Base-by-base conservation (phyloP, 2,888 invertebrate species). In the Phrixothrix hirtus region DNA sequence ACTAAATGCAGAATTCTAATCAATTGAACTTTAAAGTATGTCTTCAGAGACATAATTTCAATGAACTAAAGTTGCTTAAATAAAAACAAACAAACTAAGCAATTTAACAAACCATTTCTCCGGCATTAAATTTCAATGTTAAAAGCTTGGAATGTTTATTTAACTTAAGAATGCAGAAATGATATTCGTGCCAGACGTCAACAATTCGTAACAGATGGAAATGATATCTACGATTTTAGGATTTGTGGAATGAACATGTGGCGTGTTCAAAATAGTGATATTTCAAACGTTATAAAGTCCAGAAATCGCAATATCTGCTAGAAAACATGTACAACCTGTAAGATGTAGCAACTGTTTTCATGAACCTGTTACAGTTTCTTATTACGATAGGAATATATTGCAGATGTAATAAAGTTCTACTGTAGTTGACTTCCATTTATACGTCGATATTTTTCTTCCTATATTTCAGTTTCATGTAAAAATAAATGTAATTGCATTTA, bases 181-280 rank as follows among this genome's bases (percentile, higher is more conserved):
- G 31, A 47, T 26, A 14, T 38, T 35, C 38, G 27, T 39, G 26
- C 31, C 14, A 39, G 31, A 31, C 26, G 38, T 38, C 32, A 39
- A 47, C 41, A 41, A 14, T 13, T 5, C 14, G 47, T 34, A 47
- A 38, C 49, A 50, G 42, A 50, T 50, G 42, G 17, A 25, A 37
- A 38, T 26, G 37, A 50, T 50, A 36, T 43, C 36, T 50, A 30
- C 36, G 35, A 41, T 48, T 38, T 37, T 37, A 34, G 43, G 64
- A 67, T 66, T 66, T 67, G 65, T 62, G 58, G 64, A 65, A 64
- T 59, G 64, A 66, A 66, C 68, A 67, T 62, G 65, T 66, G 68
- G 67, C 59, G 61, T 58, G 60, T 55, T 60, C 64, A 59, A 65
- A 65, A 66, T 60, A 60, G 59, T 61, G 58, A 55, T 53, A 57